These are phyloP conservation scores for Heterotilapia buettikoferi DNA, from an alignment of 2,113 vertebrate genomes.

Conservation along the genomic window DNA sequence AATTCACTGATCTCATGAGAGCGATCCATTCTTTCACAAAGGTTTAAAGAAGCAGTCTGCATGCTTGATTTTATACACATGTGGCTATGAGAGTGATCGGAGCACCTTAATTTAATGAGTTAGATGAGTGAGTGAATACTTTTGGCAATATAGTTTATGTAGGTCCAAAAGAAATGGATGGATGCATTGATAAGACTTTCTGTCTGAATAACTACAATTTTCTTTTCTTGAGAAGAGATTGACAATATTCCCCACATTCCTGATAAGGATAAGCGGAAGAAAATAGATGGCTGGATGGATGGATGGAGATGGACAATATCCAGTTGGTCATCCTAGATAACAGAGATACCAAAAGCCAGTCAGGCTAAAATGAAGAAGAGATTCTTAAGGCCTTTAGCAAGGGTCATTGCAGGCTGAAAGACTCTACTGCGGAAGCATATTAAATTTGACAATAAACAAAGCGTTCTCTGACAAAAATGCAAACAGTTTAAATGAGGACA, in stretches of 20 bases:
- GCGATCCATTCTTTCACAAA: no score
- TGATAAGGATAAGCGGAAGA: no score
- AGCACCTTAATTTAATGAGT: no score
- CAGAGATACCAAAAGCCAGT: not conserved
- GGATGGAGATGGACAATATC: not conserved
- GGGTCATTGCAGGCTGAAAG: not conserved
- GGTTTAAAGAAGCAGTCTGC: no score
- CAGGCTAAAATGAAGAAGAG: not conserved
- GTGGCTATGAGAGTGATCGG: no score
- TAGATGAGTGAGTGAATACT: no score
- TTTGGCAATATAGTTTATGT: no score
- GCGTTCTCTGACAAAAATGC: not conserved
- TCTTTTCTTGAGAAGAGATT: not conserved
- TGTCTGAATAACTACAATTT: not conserved
- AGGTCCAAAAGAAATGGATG: not conserved
- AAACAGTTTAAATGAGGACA: not conserved
- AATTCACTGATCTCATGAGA: no score
- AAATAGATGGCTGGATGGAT: no score
- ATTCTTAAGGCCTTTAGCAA: not conserved
- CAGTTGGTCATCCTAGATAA: not conserved
- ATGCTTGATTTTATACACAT: no score
- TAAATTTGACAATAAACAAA: not conserved
- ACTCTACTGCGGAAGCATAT: not conserved
- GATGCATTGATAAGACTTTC: not conserved
- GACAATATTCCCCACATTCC: not conserved